Evolutionary conservation across 2,888 invertebrate species (phyloP).

Genomic region (Andrena fulva): DNA sequence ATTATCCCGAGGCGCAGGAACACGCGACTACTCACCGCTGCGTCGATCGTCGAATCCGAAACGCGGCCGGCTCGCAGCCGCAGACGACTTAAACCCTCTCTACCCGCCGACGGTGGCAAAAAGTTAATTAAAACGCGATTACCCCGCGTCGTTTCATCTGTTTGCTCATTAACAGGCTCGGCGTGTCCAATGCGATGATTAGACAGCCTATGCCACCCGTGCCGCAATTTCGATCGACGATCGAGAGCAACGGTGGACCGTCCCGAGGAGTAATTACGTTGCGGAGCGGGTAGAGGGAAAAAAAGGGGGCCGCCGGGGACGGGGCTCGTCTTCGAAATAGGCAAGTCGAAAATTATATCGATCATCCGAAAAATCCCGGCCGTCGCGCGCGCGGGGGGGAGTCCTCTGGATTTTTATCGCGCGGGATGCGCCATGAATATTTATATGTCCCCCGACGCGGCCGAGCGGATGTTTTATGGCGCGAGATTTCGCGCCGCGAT

Average conservation of each 20-base stretch:
- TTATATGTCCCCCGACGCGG: constrained; percentile 69
- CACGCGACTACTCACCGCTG: constrained; percentile 16
- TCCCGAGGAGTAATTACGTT: constrained; percentile 74
- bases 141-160: constrained; percentile 73
- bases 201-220: constrained; percentile 74
- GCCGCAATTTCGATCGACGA: constrained; percentile 62
- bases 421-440: constrained; percentile 78
- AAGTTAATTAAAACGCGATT: constrained; percentile 82
- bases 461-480: constrained; percentile 62
- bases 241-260: constrained; percentile 69
- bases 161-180: constrained; percentile 76
- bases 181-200: constrained; percentile 80
- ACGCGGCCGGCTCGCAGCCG: neutral
- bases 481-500: constrained; percentile 57
- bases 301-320: constrained; percentile 15
- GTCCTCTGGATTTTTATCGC: constrained; percentile 67
- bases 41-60: neutral
- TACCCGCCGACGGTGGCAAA: constrained; percentile 65
- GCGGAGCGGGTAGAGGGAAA: constrained; percentile 40
- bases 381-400: constrained; percentile 19
- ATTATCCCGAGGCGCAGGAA: constrained; percentile 20
- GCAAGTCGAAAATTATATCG: constrained; percentile 61
- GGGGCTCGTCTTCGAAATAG: constrained; percentile 49
- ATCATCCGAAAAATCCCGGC: constrained; percentile 40
- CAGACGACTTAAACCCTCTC: neutral